Conservation (phyloP, 2,888 invertebrate species). For the Epistrophella euchroma region DNA sequence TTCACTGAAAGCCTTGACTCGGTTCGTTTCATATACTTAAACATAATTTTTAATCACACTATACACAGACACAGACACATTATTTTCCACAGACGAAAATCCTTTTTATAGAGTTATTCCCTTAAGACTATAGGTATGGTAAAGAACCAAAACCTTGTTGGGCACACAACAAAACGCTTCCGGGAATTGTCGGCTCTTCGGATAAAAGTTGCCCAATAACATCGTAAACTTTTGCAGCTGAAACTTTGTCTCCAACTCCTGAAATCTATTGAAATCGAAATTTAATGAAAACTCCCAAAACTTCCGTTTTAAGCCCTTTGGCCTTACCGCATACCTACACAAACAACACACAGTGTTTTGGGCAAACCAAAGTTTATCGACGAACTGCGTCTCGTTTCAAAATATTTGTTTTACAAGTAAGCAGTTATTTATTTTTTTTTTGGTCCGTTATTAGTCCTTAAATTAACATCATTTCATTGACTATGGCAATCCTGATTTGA, state of each 20-base stretch:
- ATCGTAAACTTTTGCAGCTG: conserved; percentile 54
- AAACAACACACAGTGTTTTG: neutral
- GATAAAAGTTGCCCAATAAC: conserved; percentile 68
- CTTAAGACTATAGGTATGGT: neutral
- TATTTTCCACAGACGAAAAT: neutral
- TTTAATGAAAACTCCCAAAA: conserved; percentile 65
- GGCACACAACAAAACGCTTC: conserved; percentile 18
- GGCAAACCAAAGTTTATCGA: conserved; percentile 22
- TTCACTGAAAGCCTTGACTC: conserved; percentile 13
- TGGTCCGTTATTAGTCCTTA: conserved; percentile 4
- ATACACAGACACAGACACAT: neutral
- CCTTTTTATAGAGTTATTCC: neutral
- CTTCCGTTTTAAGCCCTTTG: conserved; percentile 15
- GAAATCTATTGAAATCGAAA: conserved; percentile 66
- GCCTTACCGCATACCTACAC: neutral
- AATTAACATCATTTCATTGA: conserved; percentile 58
- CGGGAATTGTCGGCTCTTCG: conserved; percentile 34
- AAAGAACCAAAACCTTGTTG: conserved; percentile 17
- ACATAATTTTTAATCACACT: conserved; percentile 70
- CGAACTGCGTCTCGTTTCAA: neutral
- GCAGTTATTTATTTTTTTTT: conserved; percentile 33
- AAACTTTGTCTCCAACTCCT: conserved; percentile 59
- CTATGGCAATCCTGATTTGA: conserved; percentile 28
- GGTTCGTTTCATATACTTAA: conserved; percentile 21
- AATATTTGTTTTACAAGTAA: conserved; percentile 51